Conservation (phyloP, 2,888 invertebrate species). For the Plagiodera versicolora region DNA sequence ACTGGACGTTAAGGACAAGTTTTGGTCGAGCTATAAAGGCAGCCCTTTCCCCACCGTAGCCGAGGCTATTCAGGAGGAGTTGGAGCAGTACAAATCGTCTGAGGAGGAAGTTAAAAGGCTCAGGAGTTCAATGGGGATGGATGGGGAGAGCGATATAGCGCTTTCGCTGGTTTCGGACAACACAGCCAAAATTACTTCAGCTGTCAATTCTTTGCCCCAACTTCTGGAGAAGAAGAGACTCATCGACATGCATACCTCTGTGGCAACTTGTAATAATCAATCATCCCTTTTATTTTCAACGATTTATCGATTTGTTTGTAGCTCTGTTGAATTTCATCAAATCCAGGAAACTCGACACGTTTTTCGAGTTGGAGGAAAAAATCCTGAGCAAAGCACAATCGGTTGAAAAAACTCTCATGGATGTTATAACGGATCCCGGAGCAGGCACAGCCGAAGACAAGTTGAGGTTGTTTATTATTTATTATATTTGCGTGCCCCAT, state of each 20-base stretch:
- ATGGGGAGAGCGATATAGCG: conserved; percentile 85
- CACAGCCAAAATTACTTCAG: conserved; percentile 89
- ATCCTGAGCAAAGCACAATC: conserved; percentile 80
- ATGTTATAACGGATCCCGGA: conserved; percentile 82
- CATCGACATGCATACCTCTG: conserved; percentile 98
- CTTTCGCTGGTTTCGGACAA: conserved; percentile 88
- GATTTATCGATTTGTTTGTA: too few relatives aligned
- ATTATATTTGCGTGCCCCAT: conserved; percentile 81
- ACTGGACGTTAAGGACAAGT: conserved; percentile 83
- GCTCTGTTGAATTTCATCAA: conserved; percentile 84
- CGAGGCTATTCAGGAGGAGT: conserved; percentile 97
- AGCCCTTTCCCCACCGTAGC: conserved; percentile 94
- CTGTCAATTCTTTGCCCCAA: conserved; percentile 95
- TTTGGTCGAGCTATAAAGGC: conserved; percentile 94
- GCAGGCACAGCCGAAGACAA: conserved; percentile 91
- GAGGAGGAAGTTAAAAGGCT: conserved; percentile 97
- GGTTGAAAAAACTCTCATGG: conserved; percentile 82
- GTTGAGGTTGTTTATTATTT: conserved; percentile 89
- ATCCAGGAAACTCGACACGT: conserved; percentile 88
- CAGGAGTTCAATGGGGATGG: conserved; percentile 92
- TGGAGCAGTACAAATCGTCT: conserved; percentile 86
- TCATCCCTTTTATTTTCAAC: background rate
- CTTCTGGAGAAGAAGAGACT: conserved; percentile 95
- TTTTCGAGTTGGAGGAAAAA: conserved; percentile 98
- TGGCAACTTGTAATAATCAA: conserved; percentile 76